Evolutionary conservation across 2,888 invertebrate genomes (phyloP).

Genomic region (Epinotia brunnichana): DNA sequence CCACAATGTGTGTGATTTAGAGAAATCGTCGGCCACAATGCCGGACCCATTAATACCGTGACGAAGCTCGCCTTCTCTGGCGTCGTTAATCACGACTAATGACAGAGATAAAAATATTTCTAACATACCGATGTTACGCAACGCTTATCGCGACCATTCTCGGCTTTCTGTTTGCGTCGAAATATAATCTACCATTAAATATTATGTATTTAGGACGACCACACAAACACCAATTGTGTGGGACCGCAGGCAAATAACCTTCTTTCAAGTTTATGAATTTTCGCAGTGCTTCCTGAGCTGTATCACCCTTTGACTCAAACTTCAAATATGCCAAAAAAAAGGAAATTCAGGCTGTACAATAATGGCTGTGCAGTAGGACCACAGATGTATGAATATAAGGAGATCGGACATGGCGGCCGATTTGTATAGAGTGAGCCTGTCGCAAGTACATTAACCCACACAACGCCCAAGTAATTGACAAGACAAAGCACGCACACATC

Average conservation of each 20-base stretch:
- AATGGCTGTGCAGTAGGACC: no score
- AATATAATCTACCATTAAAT: conserved; percentile 39
- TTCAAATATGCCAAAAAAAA: neutral
- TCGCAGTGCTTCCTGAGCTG: neutral
- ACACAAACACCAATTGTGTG: conserved; percentile 39
- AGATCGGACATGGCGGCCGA: no score
- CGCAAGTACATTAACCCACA: no score
- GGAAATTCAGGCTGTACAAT: neutral
- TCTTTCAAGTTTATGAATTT: conserved; percentile 10
- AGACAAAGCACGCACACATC: no score
- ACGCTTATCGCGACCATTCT: conserved; percentile 50
- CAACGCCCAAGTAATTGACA: no score
- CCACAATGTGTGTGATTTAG: conserved; percentile 42
- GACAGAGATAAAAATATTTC: conserved; percentile 63
- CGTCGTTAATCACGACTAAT: conserved; percentile 65
- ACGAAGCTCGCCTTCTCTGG: conserved; percentile 49
- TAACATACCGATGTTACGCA: conserved; percentile 50
- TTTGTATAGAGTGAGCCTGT: no score
- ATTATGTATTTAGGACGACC: conserved; percentile 35
- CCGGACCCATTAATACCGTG: conserved; percentile 57
- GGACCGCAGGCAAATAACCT: conserved; percentile 17
- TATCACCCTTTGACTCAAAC: neutral
- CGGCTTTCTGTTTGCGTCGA: conserved; percentile 47
- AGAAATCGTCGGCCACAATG: conserved; percentile 54
- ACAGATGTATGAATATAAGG: no score